Evolutionary conservation across 2,888 invertebrate species (phyloP).

Genomic region (Cephus nigrinus): DNA sequence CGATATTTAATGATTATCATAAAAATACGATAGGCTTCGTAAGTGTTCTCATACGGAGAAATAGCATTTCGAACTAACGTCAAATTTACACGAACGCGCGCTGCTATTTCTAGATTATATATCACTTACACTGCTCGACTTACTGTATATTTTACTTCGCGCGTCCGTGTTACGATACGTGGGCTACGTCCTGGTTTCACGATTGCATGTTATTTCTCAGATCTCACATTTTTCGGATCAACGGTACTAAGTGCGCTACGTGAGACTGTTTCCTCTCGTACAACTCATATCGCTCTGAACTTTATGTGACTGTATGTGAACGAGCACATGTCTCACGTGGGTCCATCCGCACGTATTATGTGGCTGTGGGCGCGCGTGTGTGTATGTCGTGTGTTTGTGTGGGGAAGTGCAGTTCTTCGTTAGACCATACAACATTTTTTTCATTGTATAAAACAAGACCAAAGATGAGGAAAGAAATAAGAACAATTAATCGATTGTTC

Average conservation of each 20-base stretch:
- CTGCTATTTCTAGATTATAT: constrained; percentile 62
- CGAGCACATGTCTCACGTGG: no score
- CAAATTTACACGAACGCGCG: constrained; percentile 60
- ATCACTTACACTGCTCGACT: constrained; percentile 62
- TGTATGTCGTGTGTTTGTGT: constrained; percentile 21
- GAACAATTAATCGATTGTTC: constrained; percentile 39
- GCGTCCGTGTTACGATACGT: neutral
- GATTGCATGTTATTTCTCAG: neutral
- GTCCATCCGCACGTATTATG: constrained; percentile 16
- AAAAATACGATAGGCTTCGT: constrained; percentile 53
- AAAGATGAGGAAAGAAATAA: constrained; percentile 49
- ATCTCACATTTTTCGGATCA: no score
- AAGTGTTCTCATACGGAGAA: constrained; percentile 42
- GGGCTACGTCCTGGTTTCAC: neutral
- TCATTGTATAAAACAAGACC: constrained; percentile 50
- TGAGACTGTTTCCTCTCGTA: no score
- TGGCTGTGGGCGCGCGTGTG: constrained; percentile 13
- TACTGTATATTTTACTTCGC: constrained; percentile 45
- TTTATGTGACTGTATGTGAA: no score
- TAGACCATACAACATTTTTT: constrained; percentile 43
- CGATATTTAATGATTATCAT: constrained; percentile 61
- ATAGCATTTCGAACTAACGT: constrained; percentile 56
- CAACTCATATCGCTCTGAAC: no score
- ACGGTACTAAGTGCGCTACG: no score
- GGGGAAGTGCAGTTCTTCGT: constrained; percentile 45